Evolutionary conservation across 37 sponge, comb jelly and placozoan genomes (phyloP).

Genomic region (Cliona cf. orientalis): DNA sequence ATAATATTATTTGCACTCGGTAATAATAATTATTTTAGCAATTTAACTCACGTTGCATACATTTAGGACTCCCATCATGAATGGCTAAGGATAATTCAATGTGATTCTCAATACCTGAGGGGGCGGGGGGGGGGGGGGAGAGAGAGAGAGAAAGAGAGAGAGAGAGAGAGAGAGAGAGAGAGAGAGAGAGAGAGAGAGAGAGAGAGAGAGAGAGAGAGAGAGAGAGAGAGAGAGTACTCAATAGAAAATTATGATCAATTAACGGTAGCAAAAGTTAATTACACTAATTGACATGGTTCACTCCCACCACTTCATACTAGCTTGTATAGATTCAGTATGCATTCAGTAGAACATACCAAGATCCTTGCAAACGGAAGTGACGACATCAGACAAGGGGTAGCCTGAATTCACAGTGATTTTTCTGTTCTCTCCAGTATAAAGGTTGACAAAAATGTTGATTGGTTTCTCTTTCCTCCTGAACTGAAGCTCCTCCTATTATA

Average conservation of each 20-base stretch:
- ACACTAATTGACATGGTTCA: too few species aligned
- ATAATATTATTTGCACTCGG: neutral
- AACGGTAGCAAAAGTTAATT: too few species aligned
- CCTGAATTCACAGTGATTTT: slow-evolving; percentile 55
- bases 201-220: slow-evolving; percentile 14
- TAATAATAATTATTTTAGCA: neutral
- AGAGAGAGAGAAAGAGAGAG: slow-evolving; percentile 5
- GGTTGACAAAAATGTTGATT: slow-evolving; percentile 44
- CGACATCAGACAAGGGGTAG: slow-evolving; percentile 46
- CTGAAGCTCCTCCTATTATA: neutral
- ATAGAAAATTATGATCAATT: too few species aligned
- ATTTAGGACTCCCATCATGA: neutral
- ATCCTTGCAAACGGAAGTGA: slow-evolving; percentile 40
- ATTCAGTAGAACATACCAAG: slow-evolving; percentile 42
- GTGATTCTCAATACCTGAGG: slow-evolving; percentile 28
- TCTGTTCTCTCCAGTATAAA: slow-evolving; percentile 9
- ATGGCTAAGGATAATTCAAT: slow-evolving; percentile 40
- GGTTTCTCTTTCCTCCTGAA: slow-evolving; percentile 52
- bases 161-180: slow-evolving; percentile 49
- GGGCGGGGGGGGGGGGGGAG: neutral
- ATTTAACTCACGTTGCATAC: slow-evolving; percentile 19
- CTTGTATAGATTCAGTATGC: too few species aligned
- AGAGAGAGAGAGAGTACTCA: slow-evolving; percentile 9
- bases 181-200: slow-evolving; percentile 58
- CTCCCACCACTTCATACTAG: too few species aligned